phyloP scores from a whole-genome alignment of 2,888 invertebrate species.

The Drosophila robusta region DNA sequence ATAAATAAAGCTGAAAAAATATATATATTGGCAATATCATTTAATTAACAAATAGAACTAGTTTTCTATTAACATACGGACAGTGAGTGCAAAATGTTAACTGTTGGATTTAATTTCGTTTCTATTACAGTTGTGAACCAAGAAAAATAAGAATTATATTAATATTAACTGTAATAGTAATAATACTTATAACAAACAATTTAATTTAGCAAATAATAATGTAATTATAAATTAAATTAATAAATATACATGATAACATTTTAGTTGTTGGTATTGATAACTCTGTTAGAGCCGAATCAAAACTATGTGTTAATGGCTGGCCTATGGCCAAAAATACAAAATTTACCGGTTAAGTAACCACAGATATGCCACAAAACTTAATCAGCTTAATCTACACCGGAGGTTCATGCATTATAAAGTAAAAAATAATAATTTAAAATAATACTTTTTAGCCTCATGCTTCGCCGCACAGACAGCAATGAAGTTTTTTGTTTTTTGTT shows the following conservation, averaged over 20 bases:
- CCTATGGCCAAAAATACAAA: slow-evolving; percentile 24
- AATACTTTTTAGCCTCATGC: slow-evolving; percentile 59
- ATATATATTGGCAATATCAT: too few species aligned
- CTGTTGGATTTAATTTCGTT: too few species aligned
- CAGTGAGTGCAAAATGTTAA: too few species aligned
- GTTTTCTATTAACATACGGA: too few species aligned
- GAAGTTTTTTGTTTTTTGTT: slow-evolving; percentile 30
- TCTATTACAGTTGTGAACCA: too few species aligned
- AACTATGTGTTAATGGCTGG: slow-evolving; percentile 46
- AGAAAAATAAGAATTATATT: background rate
- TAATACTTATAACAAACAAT: background rate
- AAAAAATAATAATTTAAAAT: slow-evolving; percentile 62
- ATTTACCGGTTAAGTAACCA: slow-evolving; percentile 22
- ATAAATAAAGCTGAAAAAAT: background rate
- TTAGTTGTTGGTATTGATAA: background rate
- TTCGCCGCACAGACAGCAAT: slow-evolving; percentile 60
- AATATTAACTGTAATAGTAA: background rate
- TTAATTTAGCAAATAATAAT: background rate
- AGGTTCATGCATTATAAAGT: slow-evolving; percentile 33
- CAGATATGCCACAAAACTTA: slow-evolving; percentile 27
- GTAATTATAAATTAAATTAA: background rate
- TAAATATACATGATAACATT: background rate
- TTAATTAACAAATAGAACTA: too few species aligned
- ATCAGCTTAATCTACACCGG: slow-evolving; percentile 38
- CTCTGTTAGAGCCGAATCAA: slow-evolving; percentile 13